Base-by-base conservation (phyloP, 2,797 vertebrate species). In the Schizothorax lantsangensis region DNA sequence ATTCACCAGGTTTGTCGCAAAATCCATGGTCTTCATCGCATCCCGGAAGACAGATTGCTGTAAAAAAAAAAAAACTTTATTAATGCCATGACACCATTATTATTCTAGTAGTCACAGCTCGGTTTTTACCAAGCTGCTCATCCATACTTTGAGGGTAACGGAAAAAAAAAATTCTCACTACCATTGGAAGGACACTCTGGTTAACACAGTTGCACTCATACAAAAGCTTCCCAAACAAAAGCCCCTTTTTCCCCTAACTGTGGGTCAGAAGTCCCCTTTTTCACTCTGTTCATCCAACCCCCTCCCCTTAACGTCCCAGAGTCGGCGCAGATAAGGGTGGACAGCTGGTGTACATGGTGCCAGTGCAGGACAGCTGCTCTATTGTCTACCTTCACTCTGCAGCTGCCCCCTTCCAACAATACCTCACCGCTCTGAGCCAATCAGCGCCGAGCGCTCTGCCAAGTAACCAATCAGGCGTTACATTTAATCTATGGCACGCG, bases 341-440 rank as follows among this genome's bases (percentile, higher is more conserved):
- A 99, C 98, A 99, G 98, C 98, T 99, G 98, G 98, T 97, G 95
- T 97, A 97, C 98, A 98, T 97, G 96, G 97, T 96, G 96, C 97
- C 97, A 97, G 97, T 97, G 95, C 95, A 93, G 96, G 98, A 99
- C 98, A 99, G 98, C 98, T 99, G 98, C 98, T 97, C 97, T 94
- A 99, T 99, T 99, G 98, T 99, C 96, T 97, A 95, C 95, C 95
- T 97, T 97, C 97, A 97, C 97, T 95, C 96, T 96, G 97, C 98
- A 99, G 98, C 98, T 99, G 98, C 98, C 98, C 96, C 95, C 94
- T 96, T 95, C 95, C 97, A 97, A 99, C 98, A 99, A 99, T 99
- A 95, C 97, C 96, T 93, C 95, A 91, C 91, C 81, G 89, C 11
- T 68, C 88, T 95, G 82, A 93, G 91, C 97, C 97, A 98, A 98